Percentiles rank a stretch among this genome's conserved stretches.
Evolutionary conservation across 2,888 invertebrate genomes (phyloP).

Genomic region (Thera obeliscata): DNA sequence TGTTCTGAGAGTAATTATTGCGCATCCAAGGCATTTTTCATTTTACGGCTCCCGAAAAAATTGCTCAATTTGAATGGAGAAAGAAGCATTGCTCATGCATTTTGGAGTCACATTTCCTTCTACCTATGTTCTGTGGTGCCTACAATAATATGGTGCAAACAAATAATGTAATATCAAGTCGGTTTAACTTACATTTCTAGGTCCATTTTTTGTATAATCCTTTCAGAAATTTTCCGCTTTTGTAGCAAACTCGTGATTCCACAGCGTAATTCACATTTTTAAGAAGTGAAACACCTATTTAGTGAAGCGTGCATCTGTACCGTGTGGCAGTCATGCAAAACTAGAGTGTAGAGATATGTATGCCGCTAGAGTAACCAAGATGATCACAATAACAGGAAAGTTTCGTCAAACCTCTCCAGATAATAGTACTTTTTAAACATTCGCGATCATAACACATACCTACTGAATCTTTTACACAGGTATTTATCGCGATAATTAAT

Average conservation of each 20-base stretch:
- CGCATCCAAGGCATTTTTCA: no score
- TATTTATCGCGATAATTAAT: no score
- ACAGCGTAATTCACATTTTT: slow-evolving; percentile 16
- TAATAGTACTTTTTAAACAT: not conserved
- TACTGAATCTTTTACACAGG: no score
- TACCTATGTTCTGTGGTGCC: no score
- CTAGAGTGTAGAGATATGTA: slow-evolving; percentile 8
- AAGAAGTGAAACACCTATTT: not conserved
- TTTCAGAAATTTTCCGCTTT: not conserved
- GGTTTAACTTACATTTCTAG: slow-evolving; percentile 23
- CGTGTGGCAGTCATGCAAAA: slow-evolving; percentile 21
- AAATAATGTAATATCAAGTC: no score
- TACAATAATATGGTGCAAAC: no score
- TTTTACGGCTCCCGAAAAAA: no score
- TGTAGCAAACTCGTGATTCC: not conserved
- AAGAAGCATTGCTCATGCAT: no score
- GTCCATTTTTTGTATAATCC: slow-evolving; percentile 24
- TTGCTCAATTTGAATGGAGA: no score
- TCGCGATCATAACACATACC: no score
- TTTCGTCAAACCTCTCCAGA: not conserved
- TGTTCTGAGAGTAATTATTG: no score
- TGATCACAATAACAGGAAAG: not conserved
- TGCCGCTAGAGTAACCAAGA: slow-evolving; percentile 15
- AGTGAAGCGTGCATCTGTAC: slow-evolving; percentile 14
- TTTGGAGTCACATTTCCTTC: no score